Conservation (phyloP, 2,797 vertebrate genomes). For the Champsocephalus gunnari region DNA sequence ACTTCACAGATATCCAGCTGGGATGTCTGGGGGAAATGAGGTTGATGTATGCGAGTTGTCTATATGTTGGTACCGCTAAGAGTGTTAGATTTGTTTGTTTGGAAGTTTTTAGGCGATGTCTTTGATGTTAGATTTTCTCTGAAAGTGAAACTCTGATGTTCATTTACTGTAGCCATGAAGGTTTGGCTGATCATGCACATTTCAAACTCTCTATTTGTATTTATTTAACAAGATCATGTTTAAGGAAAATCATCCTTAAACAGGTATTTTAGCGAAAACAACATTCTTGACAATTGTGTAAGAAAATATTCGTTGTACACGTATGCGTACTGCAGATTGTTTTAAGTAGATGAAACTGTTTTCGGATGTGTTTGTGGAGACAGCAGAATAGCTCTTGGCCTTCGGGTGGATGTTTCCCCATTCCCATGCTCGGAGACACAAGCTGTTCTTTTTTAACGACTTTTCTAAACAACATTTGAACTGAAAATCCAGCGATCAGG, state of each 20-base stretch:
- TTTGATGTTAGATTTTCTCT: conserved; percentile 31
- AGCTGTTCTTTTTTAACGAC: too few species aligned
- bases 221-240: background rate
- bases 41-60: conserved; percentile 15
- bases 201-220: too few species aligned
- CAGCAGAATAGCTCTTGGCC: background rate
- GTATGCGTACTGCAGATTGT: too few species aligned
- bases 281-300: too few species aligned
- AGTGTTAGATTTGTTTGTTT: conserved; percentile 14
- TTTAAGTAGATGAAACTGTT: background rate
- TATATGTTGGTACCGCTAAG: conserved; percentile 5
- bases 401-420: background rate
- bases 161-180: background rate
- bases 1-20: conserved; percentile 24
- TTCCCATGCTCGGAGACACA: too few species aligned
- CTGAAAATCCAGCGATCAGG: too few species aligned
- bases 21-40: conserved; percentile 18
- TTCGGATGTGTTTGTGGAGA: background rate
- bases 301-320: too few species aligned
- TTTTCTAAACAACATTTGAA: too few species aligned
- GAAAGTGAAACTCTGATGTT: conserved; percentile 16
- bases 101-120: conserved; percentile 5
- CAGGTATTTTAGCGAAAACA: too few species aligned
- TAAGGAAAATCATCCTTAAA: background rate
- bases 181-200: conserved; percentile 12